Evolutionary conservation across 2,113 vertebrate species (phyloP).

Genomic region (Archilochus colubris): DNA sequence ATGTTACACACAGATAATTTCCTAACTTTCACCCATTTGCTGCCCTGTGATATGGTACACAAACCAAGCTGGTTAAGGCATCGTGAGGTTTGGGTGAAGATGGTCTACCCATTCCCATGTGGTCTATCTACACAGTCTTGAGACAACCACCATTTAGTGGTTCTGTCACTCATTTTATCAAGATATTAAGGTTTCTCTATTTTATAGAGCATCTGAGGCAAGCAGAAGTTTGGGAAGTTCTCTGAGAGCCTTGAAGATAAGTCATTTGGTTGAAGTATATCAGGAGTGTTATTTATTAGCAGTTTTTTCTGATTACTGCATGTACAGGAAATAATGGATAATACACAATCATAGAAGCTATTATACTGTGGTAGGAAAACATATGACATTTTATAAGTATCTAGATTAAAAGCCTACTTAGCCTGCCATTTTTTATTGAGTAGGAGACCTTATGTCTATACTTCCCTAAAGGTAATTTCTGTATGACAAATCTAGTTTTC

Average conservation of each 20-base stretch:
- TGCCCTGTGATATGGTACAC: not conserved
- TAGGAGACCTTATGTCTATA: not conserved
- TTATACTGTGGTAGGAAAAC: not conserved
- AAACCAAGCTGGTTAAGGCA: not conserved
- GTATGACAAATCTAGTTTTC: not conserved
- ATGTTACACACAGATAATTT: not conserved
- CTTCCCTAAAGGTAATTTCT: not conserved
- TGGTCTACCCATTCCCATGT: too few species aligned
- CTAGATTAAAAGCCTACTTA: not conserved
- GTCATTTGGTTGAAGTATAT: not conserved
- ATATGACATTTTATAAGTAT: not conserved
- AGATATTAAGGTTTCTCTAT: not conserved
- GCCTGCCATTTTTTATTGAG: not conserved
- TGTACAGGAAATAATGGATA: not conserved
- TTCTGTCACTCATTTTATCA: not conserved
- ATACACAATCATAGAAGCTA: not conserved
- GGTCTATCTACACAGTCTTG: too few species aligned
- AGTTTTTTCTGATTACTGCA: not conserved
- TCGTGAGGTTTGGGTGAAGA: not conserved
- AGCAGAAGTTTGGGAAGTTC: constrained; percentile 45
- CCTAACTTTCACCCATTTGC: not conserved
- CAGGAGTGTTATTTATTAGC: not conserved
- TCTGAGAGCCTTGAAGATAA: constrained; percentile 26
- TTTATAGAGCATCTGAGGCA: not conserved
- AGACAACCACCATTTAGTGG: not conserved